Evolutionary conservation across 2,888 invertebrate genomes (phyloP).

Genomic region (Phyllotreta cruciferae): DNA sequence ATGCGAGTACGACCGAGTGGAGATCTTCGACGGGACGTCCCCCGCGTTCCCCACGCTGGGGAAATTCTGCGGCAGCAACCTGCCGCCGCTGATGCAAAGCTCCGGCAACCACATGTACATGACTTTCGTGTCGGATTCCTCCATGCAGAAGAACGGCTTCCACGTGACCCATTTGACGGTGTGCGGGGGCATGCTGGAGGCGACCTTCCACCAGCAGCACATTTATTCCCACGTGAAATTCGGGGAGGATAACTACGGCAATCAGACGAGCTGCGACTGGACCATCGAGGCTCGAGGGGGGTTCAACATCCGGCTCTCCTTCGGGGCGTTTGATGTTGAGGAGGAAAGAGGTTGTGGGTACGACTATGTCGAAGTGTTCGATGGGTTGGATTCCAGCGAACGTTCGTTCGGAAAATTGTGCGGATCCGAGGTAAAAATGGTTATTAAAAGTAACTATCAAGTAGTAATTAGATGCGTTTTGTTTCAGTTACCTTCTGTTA

Average conservation of each 20-base stretch:
- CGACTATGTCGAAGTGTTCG: slow-evolving; percentile 93
- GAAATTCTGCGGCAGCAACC: slow-evolving; percentile 83
- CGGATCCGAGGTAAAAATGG: slow-evolving; percentile 62
- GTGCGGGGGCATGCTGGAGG: slow-evolving; percentile 91
- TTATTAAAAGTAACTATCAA: too few relatives aligned
- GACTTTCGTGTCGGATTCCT: slow-evolving; percentile 94
- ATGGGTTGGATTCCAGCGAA: slow-evolving; percentile 84
- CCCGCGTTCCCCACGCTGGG: slow-evolving; percentile 85
- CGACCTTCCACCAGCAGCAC: slow-evolving; percentile 76
- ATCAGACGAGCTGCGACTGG: slow-evolving; percentile 93
- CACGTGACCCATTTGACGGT: slow-evolving; percentile 91
- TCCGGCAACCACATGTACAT: slow-evolving; percentile 91
- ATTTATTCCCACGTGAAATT: slow-evolving; percentile 95
- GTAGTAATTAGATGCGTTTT: too few relatives aligned
- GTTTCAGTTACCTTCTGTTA: too few relatives aligned
- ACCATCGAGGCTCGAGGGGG: slow-evolving; percentile 85
- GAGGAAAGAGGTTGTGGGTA: slow-evolving; percentile 92
- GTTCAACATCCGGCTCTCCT: slow-evolving; percentile 82
- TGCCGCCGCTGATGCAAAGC: slow-evolving; percentile 87
- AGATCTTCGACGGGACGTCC: slow-evolving; percentile 91
- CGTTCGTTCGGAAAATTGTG: slow-evolving; percentile 86
- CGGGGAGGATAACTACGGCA: slow-evolving; percentile 90
- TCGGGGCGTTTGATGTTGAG: slow-evolving; percentile 89
- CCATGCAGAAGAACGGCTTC: slow-evolving; percentile 94
- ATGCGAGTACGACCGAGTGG: slow-evolving; percentile 95